Evolutionary conservation across 2,797 vertebrate genomes (phyloP).

Genomic region (Emydoidea blandingii): DNA sequence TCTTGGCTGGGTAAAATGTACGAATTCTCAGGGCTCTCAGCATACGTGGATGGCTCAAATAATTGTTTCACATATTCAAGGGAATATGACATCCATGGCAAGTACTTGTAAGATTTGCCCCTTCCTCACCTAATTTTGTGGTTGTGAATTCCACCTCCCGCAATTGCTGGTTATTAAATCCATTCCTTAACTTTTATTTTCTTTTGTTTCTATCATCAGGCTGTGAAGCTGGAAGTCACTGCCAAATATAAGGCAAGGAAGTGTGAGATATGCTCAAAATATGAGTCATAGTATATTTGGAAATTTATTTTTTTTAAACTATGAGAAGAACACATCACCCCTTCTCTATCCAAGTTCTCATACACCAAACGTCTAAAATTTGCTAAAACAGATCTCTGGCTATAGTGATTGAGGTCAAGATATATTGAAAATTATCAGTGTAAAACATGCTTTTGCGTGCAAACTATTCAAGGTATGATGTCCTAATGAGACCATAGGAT

Average conservation of each 20-base stretch:
- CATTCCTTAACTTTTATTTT: conserved; percentile 78
- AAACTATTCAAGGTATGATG: background rate
- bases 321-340: conserved; percentile 75
- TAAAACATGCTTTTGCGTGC: conserved; percentile 20
- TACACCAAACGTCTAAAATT: conserved; percentile 47
- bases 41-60: conserved; percentile 68
- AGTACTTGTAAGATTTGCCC: conserved; percentile 58
- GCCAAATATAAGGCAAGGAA: conserved; percentile 75
- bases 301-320: conserved; percentile 60
- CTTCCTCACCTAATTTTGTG: conserved; percentile 60
- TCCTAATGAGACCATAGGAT: background rate
- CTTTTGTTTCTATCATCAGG: conserved; percentile 80
- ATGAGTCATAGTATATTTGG: conserved; percentile 72
- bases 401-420: conserved; percentile 41
- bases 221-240: conserved; percentile 66
- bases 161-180: conserved; percentile 66
- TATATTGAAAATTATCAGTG: background rate
- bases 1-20: conserved; percentile 67
- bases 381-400: conserved; percentile 46
- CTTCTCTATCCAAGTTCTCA: conserved; percentile 49
- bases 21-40: conserved; percentile 64
- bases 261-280: conserved; percentile 76
- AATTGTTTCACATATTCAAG: conserved; percentile 66
- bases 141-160: conserved; percentile 19
- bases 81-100: conserved; percentile 50